Evolutionary conservation across 2,113 vertebrate genomes (phyloP).

Genomic region (Corynorhinus townsendii): DNA sequence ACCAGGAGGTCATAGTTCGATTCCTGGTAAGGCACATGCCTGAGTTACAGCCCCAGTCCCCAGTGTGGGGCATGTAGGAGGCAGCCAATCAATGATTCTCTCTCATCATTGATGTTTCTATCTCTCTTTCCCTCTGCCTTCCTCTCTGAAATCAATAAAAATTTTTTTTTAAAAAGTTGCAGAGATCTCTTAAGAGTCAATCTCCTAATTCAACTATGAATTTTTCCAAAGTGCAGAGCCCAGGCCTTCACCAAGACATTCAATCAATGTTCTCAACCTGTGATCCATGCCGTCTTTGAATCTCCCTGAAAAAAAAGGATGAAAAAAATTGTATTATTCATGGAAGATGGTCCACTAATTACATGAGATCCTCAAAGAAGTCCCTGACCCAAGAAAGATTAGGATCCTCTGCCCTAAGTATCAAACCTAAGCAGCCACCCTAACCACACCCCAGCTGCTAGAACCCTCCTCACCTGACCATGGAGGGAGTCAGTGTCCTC

Average conservation of each 20-base stretch:
- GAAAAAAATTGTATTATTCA: background rate
- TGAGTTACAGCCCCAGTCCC: too few relatives aligned
- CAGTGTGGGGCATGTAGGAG: too few relatives aligned
- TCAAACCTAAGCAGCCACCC: background rate
- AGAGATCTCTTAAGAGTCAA: background rate
- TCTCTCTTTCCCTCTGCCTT: too few relatives aligned
- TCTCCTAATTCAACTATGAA: background rate
- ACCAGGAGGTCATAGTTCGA: too few relatives aligned
- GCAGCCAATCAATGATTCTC: too few relatives aligned
- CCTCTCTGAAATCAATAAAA: too few relatives aligned
- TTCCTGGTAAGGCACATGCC: too few relatives aligned
- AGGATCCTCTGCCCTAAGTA: background rate
- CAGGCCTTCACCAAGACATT: background rate
- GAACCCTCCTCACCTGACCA: too few relatives aligned
- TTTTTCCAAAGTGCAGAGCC: background rate
- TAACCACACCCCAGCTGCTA: background rate
- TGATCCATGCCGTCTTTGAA: background rate
- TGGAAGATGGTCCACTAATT: background rate
- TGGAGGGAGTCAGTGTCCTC: background rate
- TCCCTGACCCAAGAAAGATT: background rate
- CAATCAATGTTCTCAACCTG: background rate
- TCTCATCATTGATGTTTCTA: too few relatives aligned
- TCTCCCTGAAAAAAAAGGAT: background rate
- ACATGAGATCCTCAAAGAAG: background rate
- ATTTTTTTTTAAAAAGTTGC: background rate